A percentile compares a stretch with the other conserved stretches of the same genome.
Evolutionary conservation across 2,797 vertebrate genomes (phyloP).

Genomic region (Myripristis jacobus): DNA sequence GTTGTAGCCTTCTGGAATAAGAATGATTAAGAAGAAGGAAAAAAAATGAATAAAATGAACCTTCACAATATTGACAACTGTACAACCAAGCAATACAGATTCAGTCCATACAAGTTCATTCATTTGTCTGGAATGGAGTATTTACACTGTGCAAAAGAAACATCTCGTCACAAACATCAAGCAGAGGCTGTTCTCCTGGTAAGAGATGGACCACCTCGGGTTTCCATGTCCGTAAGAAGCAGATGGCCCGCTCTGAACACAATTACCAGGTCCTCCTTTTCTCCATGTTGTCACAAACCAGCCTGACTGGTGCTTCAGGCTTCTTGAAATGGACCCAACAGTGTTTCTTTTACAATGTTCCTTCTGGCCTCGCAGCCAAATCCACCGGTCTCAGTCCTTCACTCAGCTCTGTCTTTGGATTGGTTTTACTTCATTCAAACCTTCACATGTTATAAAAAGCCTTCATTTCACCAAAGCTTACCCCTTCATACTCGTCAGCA

Average conservation of each 20-base stretch:
- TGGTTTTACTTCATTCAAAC: conserved; percentile 39
- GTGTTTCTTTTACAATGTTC: conserved; percentile 16
- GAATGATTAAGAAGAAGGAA: conserved; percentile 24
- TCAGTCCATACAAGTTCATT: conserved; percentile 30
- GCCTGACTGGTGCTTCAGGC: conserved; percentile 12
- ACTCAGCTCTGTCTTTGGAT: conserved; percentile 63
- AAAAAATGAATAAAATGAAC: conserved; percentile 34
- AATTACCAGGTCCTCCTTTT: too few species aligned
- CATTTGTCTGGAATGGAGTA: conserved; percentile 51
- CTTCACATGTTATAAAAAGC: neutral
- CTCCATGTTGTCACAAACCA: neutral
- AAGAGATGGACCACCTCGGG: conserved; percentile 23
- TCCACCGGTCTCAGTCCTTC: neutral
- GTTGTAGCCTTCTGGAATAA: conserved; percentile 19
- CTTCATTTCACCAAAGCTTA: conserved; percentile 28
- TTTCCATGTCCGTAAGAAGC: conserved; percentile 27
- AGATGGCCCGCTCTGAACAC: neutral
- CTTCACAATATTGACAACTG: conserved; percentile 34
- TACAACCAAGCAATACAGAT: conserved; percentile 34
- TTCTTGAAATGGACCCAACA: neutral
- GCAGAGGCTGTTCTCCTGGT: conserved; percentile 15
- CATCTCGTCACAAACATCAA: neutral
- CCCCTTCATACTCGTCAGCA: conserved; percentile 8
- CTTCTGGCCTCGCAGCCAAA: conserved; percentile 23
- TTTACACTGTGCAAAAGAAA: conserved; percentile 74